Evolutionary conservation across 1,140 invertebrate species (phyloP), one percentile per base, ranked within the genome.

Genomic region (Lamellibrachia luymesi): DNA sequence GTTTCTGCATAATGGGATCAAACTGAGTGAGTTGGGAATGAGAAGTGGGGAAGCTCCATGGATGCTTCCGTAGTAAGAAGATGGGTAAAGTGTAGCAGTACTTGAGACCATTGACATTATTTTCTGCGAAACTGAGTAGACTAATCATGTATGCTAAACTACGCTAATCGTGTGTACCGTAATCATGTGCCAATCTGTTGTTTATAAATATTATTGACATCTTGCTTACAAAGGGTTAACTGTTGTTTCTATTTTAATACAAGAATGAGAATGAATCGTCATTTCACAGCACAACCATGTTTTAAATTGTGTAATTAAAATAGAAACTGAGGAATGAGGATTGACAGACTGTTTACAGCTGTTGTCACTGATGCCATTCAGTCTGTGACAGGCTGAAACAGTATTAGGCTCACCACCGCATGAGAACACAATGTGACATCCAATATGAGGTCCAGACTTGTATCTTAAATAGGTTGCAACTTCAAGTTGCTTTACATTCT

Each of bases 171-270:
- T 38, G 38, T 38, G 38, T 38, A 38, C 64, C 25, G 4, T 80
- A 80, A 80, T 22, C 25, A 80, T 80, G 64, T 80, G 64, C 64
- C 64, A 80, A 80, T 80, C 64, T 80, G 64, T 80, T 80, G 64
- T 80, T 80, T 80, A 22, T 80, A 80, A 10, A 80, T 80, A 80
- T 80, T 80, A 22, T 80, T 80, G 64, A 80, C 64, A 80, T 38
- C 38, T 38, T 38, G 38, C 38, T 38, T 80, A 80, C 64, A 17
- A 80, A 8, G 64, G 13, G 64, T 80, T 22, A 22, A 80, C 25
- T 80, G 64, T 22, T 80, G 64, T 80, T 80, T 80, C 64, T 80
- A 80, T 80, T 80, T 80, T 80, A 80, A 80, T 80, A 80, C 64
- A 80, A 10, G 64, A 80, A 22, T 80, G 64, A 80, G 25, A 17